Base-by-base conservation (phyloP, 2,113 vertebrate genomes). In the Leucosticte australis region DNA sequence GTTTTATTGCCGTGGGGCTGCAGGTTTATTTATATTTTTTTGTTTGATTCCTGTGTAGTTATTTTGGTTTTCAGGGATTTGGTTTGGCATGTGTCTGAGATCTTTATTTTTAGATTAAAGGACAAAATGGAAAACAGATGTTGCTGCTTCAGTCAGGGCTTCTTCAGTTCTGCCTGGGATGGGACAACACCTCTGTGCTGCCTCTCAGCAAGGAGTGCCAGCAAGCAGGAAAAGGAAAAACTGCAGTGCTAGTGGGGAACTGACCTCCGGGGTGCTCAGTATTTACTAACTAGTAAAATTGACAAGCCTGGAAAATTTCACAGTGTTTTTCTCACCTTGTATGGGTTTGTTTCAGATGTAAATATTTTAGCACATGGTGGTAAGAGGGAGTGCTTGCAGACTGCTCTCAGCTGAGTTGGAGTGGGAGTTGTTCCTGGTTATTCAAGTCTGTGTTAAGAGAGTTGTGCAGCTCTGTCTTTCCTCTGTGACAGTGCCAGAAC, bases 1-100 rank as follows among this genome's bases (percentile, higher is more conserved):
- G 49, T 94, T 95, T 90, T 89, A 86, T 89, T 96, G 90, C 96
- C 80, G 75, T 86, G 88, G 87, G n/a, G 88, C 59, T 90, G 70
- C 89, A 94, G 92, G 87, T 87, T 94, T 95, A 75, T 94, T 97
- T 98, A 91, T 98, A 97, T 94, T 75, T 97, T 97, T 97, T 90
- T 89, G 86, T 79, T 90, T 80, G 81, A 94, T 90, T 94, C 91
- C 70, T 57, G 24, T 78, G 75, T 89, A 94, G 95, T 90, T 96
- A 89, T 97, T 98, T 97, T 95, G 92, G 92, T 84, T 97, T 96
- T 96, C 92, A 92, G 94, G 92, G 80, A 82, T 93, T 96, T 18
- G 87, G 93, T 95, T 97, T 97, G 95, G 85, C 96, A 90, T 59
- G n/a, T 89, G 71, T 92, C 87, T 97, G 74, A 35, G 60, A 47